Evolutionary conservation across 2,888 invertebrate genomes (phyloP).

Genomic region (Rhopalosiphum nymphaeae): DNA sequence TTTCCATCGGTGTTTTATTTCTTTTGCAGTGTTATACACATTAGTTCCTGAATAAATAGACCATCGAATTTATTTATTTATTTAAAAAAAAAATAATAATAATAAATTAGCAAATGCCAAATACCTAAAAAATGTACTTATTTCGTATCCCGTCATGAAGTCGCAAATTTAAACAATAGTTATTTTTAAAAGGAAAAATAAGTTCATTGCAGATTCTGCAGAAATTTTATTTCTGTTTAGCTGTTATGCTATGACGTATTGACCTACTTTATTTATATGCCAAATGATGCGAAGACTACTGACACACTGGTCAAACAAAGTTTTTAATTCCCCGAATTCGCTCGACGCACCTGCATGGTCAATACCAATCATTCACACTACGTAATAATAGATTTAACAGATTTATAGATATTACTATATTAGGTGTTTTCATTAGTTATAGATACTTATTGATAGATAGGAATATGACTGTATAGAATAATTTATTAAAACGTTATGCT

Average conservation of each 20-base stretch:
- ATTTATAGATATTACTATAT: neutral
- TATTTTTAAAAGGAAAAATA: slow-evolving; percentile 56
- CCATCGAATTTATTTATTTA: neutral
- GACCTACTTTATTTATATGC: slow-evolving; percentile 59
- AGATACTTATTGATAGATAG: neutral
- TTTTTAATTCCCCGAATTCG: slow-evolving; percentile 30
- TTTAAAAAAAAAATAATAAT: neutral
- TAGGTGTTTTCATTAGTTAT: neutral
- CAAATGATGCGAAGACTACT: slow-evolving; percentile 47
- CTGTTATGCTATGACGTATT: slow-evolving; percentile 51
- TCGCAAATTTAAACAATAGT: slow-evolving; percentile 49
- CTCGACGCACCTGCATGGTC: neutral
- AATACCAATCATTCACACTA: neutral
- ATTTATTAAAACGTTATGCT: neutral
- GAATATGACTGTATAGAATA: neutral
- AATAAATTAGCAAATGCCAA: neutral
- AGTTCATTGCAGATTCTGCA: slow-evolving; percentile 41
- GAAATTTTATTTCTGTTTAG: slow-evolving; percentile 55
- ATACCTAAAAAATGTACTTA: neutral
- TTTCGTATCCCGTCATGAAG: neutral
- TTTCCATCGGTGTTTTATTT: neutral
- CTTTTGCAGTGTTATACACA: neutral
- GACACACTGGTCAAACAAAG: slow-evolving; percentile 50
- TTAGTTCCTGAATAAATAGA: neutral
- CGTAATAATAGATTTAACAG: neutral